Evolutionary conservation across 37 sponge, comb jelly and placozoan genomes (phyloP).

Genomic region (Amphimedon queenslandica): DNA sequence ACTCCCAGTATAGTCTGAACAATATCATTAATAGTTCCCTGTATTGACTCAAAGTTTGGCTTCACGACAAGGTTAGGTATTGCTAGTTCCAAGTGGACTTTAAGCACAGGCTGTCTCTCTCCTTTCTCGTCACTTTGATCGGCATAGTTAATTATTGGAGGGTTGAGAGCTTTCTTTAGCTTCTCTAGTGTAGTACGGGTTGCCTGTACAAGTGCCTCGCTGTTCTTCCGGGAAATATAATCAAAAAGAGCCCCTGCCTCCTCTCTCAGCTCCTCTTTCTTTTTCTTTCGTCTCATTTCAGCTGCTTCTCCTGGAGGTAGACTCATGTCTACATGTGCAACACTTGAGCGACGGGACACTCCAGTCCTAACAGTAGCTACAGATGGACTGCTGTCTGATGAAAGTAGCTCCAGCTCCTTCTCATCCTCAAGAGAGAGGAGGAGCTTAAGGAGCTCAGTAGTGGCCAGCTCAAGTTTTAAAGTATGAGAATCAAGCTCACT

Average conservation of each 20-base stretch:
- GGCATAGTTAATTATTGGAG: constrained; percentile 59
- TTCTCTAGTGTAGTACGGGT: constrained; percentile 74
- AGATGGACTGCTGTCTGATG: neutral
- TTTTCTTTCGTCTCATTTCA: constrained; percentile 20
- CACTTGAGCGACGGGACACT: neutral
- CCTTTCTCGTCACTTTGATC: constrained; percentile 36
- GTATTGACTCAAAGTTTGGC: constrained; percentile 83
- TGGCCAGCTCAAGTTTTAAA: constrained; percentile 14
- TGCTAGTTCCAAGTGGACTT: constrained; percentile 46
- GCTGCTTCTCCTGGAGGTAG: constrained; percentile 39
- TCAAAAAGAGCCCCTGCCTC: constrained; percentile 63
- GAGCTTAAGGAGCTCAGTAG: neutral
- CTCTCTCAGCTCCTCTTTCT: constrained; percentile 36
- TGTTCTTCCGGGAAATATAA: constrained; percentile 55
- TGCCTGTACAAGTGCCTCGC: constrained; percentile 68
- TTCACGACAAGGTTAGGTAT: constrained; percentile 67
- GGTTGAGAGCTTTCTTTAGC: constrained; percentile 61
- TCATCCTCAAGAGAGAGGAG: constrained; percentile 9
- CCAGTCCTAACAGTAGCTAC: neutral
- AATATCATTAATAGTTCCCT: constrained; percentile 64
- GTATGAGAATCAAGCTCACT: neutral
- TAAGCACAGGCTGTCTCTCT: constrained; percentile 58
- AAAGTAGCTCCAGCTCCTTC: constrained; percentile 7
- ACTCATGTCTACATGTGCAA: neutral
- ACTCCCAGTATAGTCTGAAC: constrained; percentile 62